Conservation (phyloP, 1,140 invertebrate genomes). For the Cheumatopsyche charites region DNA sequence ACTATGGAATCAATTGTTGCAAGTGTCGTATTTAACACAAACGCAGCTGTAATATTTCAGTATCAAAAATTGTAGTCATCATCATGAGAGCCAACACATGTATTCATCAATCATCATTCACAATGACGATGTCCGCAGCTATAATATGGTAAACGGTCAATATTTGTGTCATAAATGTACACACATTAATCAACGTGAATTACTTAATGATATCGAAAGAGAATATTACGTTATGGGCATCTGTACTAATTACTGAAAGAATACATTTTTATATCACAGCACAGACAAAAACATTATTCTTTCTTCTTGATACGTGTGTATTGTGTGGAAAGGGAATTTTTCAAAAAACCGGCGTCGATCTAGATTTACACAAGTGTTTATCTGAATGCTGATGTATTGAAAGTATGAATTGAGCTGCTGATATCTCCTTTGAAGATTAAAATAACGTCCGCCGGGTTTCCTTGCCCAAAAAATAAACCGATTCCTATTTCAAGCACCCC, state of each 20-base stretch:
- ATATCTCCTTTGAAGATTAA: slow-evolving; percentile 6
- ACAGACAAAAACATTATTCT: too few species aligned
- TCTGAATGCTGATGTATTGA: slow-evolving; percentile 4
- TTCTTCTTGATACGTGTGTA: too few species aligned
- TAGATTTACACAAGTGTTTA: slow-evolving; percentile 10
- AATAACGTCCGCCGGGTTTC: background rate
- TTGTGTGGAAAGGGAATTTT: too few species aligned
- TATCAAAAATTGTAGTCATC: too few species aligned
- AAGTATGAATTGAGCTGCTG: slow-evolving; percentile 15
- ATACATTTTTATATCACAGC: too few species aligned
- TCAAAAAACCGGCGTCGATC: too few species aligned
- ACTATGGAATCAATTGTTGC: too few species aligned
- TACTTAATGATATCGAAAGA: slow-evolving; percentile 16
- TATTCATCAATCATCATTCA: too few species aligned
- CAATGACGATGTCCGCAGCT: too few species aligned
- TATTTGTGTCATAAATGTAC: slow-evolving; percentile 7
- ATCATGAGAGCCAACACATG: too few species aligned
- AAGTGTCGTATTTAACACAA: too few species aligned
- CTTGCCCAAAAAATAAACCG: background rate
- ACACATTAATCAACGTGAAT: slow-evolving; percentile 9
- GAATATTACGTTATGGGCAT: background rate
- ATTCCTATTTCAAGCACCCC: slow-evolving; percentile 4
- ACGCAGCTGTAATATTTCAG: too few species aligned
- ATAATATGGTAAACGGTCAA: background rate
- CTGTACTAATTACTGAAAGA: background rate